Evolutionary conservation across 2,888 invertebrate species (phyloP).

Genomic region (Epistrophe grossulariae): DNA sequence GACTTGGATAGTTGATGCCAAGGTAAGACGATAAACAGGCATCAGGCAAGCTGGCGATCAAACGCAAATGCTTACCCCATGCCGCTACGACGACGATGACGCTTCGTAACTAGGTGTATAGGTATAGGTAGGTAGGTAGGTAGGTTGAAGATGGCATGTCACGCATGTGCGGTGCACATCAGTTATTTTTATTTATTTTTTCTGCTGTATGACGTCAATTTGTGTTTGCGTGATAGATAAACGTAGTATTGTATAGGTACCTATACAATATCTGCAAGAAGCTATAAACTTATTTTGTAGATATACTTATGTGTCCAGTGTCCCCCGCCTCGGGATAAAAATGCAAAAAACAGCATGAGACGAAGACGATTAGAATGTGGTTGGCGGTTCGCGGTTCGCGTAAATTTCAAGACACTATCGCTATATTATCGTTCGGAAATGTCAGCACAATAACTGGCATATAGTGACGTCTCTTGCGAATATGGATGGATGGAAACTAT

Average conservation of each 20-base stretch:
- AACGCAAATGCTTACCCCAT: slow-evolving; percentile 41
- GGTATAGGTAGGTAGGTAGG: background rate
- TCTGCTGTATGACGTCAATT: slow-evolving; percentile 62
- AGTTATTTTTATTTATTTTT: slow-evolving; percentile 32
- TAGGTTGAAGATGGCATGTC: slow-evolving; percentile 48
- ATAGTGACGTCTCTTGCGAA: slow-evolving; percentile 45
- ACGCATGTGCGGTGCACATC: slow-evolving; percentile 69
- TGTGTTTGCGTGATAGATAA: slow-evolving; percentile 56
- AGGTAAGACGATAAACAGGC: slow-evolving; percentile 59
- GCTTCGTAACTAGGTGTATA: background rate
- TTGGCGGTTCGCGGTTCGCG: slow-evolving; percentile 33
- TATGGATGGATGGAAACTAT: background rate
- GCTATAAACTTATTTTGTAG: slow-evolving; percentile 8
- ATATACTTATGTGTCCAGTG: background rate
- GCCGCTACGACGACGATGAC: slow-evolving; percentile 18
- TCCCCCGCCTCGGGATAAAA: slow-evolving; percentile 45
- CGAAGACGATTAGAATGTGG: slow-evolving; percentile 39
- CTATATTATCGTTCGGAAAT: slow-evolving; percentile 33
- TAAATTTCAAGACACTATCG: slow-evolving; percentile 53
- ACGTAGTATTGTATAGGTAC: background rate
- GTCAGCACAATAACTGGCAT: slow-evolving; percentile 37
- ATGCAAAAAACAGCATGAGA: slow-evolving; percentile 61
- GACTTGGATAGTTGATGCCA: slow-evolving; percentile 53
- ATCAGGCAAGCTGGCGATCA: slow-evolving; percentile 42
- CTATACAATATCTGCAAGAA: background rate